Evolutionary conservation across 2,113 vertebrate species (phyloP), one percentile per base, ranked within the genome.

Genomic region (Orientallactaga bullata): DNA sequence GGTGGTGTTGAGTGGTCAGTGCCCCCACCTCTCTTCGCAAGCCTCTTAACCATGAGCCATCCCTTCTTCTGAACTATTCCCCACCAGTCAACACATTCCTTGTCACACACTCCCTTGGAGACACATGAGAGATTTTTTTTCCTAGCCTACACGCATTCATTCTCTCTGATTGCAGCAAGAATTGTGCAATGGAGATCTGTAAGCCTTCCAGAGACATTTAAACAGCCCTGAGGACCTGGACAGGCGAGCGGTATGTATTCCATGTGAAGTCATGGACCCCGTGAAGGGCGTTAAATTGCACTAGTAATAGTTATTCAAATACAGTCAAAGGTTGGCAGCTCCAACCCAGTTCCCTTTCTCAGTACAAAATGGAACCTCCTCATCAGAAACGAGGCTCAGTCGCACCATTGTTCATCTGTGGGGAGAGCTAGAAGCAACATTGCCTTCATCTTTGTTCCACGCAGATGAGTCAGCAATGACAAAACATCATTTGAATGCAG

Each of bases 61-160:
- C 63, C 58, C 39, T 77, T 78, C 91, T 83, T 55, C 51, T 73
- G 58, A 93, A 78, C 82, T 83, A 65, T 81, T 66, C 32, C 72
- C 37, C 55, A 42, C 79, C 63, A 13, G 26, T 93, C 78, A 86
- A 79, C 88, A 92, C 79, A 94, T 95, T 86, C 69, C 66, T 12
- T 5, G n/a, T 71, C 63, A 80, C 35, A 26, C n/a, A 63, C 39
- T 69, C 28, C 37, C 79, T 68, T 68, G 63, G 81, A 91, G 74
- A 94, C 51, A 60, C 55, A 42, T 5, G 39, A 72, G 3, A 72
- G 26, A 47, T 47, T 47, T 28, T 85, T 74, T 63, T 80, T 77
- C 77, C 51, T 55, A 76, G 82, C 65, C 82, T 88, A 39, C n/a
- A 72, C 35, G 37, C 35, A 32, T 69, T 23, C 18, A 23, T 80